Evolutionary conservation across 2,113 vertebrate genomes (phyloP), one percentile per base, ranked within the genome.

Genomic region (Epinephelus lanceolatus): DNA sequence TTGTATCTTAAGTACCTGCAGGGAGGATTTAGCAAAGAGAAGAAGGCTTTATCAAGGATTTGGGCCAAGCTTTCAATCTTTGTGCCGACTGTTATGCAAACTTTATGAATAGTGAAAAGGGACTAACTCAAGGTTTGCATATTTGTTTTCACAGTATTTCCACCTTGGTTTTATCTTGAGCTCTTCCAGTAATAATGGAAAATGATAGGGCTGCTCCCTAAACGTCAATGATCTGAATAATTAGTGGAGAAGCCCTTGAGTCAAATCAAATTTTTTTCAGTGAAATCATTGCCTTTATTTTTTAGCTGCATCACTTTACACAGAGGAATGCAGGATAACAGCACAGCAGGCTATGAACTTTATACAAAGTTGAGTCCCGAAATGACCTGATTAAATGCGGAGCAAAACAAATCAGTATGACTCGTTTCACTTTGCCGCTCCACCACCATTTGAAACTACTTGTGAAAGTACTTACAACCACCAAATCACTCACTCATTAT

Each of bases 31-130:
- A 71, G 80, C 57, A 82, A 84, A 81, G 80, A 80, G 42, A 76
- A 60, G 47, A 56, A 18, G 80, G 59, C 40, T 76, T 80, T 83
- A 75, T 86, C 21, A 67, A 78, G 65, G 80, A 82, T 78, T 72
- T 80, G 57, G 49, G 11, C 25, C 27, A 37, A 72, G 27, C 65
- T 78, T 74, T 78, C 47, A 75, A 45, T 56, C 30, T 66, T 19
- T 71, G 14, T 53, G n/a, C 33, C 1, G 10, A 56, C n/a, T 37
- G 60, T 76, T 71, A 65, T 62, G 73, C 73, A 73, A 78, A 53
- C 74, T 33, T 67, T 67, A 2, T 45, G 33, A 49, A 71, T 73
- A 71, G 55, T 62, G 11, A 51, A 76, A 66, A 37, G 51, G 1
- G n/a, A 53, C 37, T 60, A 59, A 76, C 71, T 19, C 27, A 72